These are phyloP conservation scores for Eulithis testata DNA, from an alignment of 2,888 invertebrate genomes.

Conservation along the genomic window DNA sequence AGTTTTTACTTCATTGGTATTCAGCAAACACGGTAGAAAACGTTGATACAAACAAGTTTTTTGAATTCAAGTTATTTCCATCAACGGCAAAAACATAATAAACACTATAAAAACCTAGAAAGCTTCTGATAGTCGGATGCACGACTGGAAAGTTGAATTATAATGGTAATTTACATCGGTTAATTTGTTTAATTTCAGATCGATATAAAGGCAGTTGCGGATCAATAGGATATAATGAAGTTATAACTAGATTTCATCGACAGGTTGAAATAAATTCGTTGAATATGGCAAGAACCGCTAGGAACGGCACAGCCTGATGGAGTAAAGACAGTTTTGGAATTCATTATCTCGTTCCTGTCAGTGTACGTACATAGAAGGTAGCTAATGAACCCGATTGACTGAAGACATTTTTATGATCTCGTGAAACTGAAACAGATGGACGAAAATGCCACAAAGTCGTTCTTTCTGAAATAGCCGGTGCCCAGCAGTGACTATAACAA, in stretches of 20 bases:
- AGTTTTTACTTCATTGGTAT: too few species aligned
- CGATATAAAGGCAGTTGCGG: constrained; percentile 9
- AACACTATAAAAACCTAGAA: too few species aligned
- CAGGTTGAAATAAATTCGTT: constrained; percentile 16
- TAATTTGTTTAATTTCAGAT: constrained; percentile 16
- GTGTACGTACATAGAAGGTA: too few species aligned
- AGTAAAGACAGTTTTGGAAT: neutral
- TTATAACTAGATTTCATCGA: neutral
- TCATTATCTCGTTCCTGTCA: too few species aligned
- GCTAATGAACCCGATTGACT: too few species aligned
- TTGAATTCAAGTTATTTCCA: constrained; percentile 4
- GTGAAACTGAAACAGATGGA: too few species aligned
- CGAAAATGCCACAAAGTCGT: too few species aligned
- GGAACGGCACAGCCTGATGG: constrained; percentile 6
- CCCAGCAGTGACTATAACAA: too few species aligned
- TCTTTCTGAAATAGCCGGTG: too few species aligned
- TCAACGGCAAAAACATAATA: constrained; percentile 7
- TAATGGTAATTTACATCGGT: constrained; percentile 16
- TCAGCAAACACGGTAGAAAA: neutral
- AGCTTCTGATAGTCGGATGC: too few species aligned
- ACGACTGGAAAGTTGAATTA: constrained; percentile 15
- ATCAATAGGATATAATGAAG: neutral
- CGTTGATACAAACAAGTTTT: constrained; percentile 6
- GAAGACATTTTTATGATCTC: too few species aligned
- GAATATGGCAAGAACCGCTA: constrained; percentile 14